Conservation (phyloP, 2,797 vertebrate species). For the Pangasius sanitwongsei region DNA sequence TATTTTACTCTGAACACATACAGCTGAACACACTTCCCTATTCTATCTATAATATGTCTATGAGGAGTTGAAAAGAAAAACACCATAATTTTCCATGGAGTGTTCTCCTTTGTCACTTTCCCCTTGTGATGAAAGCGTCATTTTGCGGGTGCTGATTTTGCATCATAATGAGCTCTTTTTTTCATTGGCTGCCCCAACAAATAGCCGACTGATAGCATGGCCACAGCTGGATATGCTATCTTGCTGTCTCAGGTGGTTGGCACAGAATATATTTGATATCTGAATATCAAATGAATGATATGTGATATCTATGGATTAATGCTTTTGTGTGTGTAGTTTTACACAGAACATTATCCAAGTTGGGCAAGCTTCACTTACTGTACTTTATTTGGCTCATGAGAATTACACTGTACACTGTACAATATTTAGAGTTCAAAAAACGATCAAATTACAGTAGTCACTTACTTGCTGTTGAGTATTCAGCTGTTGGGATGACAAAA, state of each 20-base stretch:
- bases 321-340: neutral
- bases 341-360: neutral
- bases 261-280: neutral
- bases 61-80: neutral
- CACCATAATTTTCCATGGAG: constrained; percentile 14
- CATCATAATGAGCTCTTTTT: neutral
- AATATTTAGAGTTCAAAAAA: neutral
- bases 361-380: neutral
- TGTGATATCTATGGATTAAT: neutral
- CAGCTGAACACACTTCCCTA: neutral
- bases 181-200: too few species aligned
- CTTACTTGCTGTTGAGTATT: neutral
- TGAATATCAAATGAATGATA: neutral
- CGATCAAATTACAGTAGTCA: neutral
- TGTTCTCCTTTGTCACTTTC: neutral
- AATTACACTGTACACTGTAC: neutral
- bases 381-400: neutral
- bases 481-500: neutral
- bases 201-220: neutral
- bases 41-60: neutral
- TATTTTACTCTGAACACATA: neutral
- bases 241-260: neutral
- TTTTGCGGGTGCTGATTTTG: constrained; percentile 4
- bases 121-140: constrained; percentile 17
- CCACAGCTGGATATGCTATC: neutral